These are phyloP conservation scores for Noturus placidus DNA, from an alignment of 2,113 vertebrate species.

Conservation along the genomic window DNA sequence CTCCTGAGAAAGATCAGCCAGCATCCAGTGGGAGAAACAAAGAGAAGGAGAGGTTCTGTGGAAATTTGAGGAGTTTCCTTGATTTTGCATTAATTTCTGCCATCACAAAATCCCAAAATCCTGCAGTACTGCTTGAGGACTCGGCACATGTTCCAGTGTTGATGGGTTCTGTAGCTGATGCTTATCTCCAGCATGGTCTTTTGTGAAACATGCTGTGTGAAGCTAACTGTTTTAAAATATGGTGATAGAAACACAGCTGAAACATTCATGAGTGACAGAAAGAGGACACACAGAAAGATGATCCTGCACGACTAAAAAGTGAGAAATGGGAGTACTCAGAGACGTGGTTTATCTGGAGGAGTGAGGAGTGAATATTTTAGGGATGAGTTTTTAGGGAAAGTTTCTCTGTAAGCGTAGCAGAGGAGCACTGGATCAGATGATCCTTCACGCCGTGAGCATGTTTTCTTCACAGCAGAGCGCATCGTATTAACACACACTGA, in stretches of 20 bases:
- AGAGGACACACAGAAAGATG: not conserved
- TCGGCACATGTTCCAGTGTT: too few species aligned
- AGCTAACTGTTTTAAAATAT: too few species aligned
- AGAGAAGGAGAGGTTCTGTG: too few species aligned
- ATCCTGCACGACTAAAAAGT: not conserved
- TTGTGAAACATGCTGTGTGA: too few species aligned
- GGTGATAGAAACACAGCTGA: not conserved
- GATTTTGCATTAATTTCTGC: too few species aligned
- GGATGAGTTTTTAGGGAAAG: not conserved
- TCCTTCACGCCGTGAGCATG: not conserved
- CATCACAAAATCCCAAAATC: too few species aligned
- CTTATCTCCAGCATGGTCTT: not conserved
- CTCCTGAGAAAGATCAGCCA: not conserved
- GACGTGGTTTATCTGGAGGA: not conserved
- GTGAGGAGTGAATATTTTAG: not conserved
- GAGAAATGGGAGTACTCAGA: not conserved
- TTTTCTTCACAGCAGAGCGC: not conserved
- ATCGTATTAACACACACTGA: not conserved
- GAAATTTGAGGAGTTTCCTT: too few species aligned
- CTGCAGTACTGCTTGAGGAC: not conserved
- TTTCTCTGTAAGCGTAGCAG: not conserved
- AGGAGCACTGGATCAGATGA: not conserved
- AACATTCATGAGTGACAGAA: not conserved
- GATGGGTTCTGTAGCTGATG: not conserved
- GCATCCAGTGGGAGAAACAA: not conserved